Evolutionary conservation across 2,888 invertebrate species (phyloP), one percentile per base, ranked within the genome.

Genomic region (Hydrotaea cyrtoneurina): DNA sequence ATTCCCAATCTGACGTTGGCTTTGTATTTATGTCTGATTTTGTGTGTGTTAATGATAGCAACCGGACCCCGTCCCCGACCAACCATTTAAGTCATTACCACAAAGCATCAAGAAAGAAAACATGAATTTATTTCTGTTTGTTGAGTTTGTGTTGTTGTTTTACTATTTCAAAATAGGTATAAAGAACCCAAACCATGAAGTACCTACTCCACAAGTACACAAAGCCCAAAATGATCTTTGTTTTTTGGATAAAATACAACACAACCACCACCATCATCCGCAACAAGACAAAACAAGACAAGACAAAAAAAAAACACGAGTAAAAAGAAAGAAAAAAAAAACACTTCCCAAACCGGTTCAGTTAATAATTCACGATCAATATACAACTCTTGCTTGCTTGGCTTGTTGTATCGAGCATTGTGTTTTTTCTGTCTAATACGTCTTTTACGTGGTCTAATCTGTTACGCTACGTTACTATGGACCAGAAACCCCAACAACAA

Each of bases 311-410:
- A 66, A 31, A 39, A 66, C 15, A 76, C 17, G 15, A 64, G 31
- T 55, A 19, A 19, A n/a, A n/a, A n/a, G n/a, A n/a, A 31, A 39
- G 39, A 39, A 39, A 62, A 64, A 15, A 77, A 69, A 31, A 31
- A 31, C 31, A 55, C 57, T 66, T 55, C 72, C 66, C 53, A 77
- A 77, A 77, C 77, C 77, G 77, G 77, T 77, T 77, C 57, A 17
- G 57, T 69, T 69, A 69, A 77, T 69, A 77, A 77, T 77, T 77
- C 77, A 77, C 69, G 77, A 77, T 77, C 77, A 77, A 64, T 55
- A 69, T 69, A 62, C 59, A 75, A 46, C 75, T 31, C 31, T 31
- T 2, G 31, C 31, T 31, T 31, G 31, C 31, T 31, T 31, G 2
- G 31, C 31, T 77, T 77, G 66, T 77, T 77, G 66, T 53, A 36